Conservation (phyloP, 2,888 invertebrate genomes). For the Caenorhabditis zanzibari region DNA sequence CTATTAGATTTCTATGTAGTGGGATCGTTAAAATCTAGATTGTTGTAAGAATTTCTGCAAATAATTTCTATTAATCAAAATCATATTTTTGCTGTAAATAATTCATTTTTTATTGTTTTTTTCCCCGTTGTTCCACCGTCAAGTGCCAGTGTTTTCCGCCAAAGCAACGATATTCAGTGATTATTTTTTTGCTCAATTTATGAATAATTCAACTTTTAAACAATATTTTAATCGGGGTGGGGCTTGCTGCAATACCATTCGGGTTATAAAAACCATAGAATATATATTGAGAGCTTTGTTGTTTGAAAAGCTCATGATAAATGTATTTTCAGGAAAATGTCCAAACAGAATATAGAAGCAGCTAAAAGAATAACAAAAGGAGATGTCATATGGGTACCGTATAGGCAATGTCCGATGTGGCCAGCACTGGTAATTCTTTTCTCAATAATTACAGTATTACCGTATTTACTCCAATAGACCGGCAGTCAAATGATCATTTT, state of each 20-base stretch:
- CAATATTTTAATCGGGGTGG: not conserved
- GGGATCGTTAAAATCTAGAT: conserved; percentile 11
- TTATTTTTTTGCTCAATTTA: conserved; percentile 53
- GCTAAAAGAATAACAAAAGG: conserved; percentile 65
- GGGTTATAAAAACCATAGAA: not conserved
- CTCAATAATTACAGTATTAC: no score
- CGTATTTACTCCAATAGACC: no score
- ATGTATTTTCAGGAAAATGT: conserved; percentile 14
- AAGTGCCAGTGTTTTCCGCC: conserved; percentile 54
- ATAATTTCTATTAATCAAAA: conserved; percentile 16
- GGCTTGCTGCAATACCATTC: no score
- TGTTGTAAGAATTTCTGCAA: not conserved
- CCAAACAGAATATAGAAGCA: not conserved
- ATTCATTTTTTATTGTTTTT: conserved; percentile 11
- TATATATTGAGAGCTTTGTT: not conserved
- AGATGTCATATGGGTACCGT: conserved; percentile 79
- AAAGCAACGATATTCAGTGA: conserved; percentile 34
- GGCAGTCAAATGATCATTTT: no score
- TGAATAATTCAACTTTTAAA: not conserved
- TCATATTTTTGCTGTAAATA: conserved; percentile 38
- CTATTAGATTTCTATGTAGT: conserved; percentile 23
- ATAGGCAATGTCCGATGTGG: conserved; percentile 74
- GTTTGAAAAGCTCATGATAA: not conserved
- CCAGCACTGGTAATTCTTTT: conserved; percentile 71
- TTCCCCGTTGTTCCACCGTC: not conserved